Conservation (phyloP, 1,140 invertebrate species). For the Achroia grisella region DNA sequence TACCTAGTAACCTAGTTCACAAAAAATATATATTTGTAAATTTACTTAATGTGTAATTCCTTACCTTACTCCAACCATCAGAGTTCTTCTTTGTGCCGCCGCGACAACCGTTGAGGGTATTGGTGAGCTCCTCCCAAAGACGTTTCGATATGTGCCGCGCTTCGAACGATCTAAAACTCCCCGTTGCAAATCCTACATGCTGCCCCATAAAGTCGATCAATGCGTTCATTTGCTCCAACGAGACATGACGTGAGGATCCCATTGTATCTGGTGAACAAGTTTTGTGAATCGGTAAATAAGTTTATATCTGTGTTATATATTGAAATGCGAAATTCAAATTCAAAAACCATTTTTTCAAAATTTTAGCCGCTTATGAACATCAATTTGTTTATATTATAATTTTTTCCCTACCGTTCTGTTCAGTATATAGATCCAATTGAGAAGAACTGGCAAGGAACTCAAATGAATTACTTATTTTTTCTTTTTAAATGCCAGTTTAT, state of each 20-base stretch:
- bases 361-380: no score
- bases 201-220: slow-evolving; percentile 50
- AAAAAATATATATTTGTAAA: no score
- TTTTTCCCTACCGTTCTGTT: no score
- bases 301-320: neutral
- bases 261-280: neutral
- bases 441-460: no score
- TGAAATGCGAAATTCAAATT: neutral
- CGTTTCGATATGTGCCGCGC: slow-evolving; percentile 37
- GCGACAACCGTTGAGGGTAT: slow-evolving; percentile 29
- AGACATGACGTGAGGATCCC: slow-evolving; percentile 25
- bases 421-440: no score
- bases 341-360: neutral
- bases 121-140: slow-evolving; percentile 41
- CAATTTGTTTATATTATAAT: no score
- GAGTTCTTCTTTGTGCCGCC: slow-evolving; percentile 33
- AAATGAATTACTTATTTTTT: no score
- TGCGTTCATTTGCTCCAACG: slow-evolving; percentile 43
- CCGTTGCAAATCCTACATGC: slow-evolving; percentile 42
- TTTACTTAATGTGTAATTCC: no score
- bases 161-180: slow-evolving; percentile 29
- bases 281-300: neutral
- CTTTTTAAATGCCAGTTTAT: no score
- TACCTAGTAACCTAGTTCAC: no score
- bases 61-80: slow-evolving; percentile 55